Evolutionary conservation across 2,113 vertebrate genomes (phyloP).

Genomic region (Urocolius indicus): DNA sequence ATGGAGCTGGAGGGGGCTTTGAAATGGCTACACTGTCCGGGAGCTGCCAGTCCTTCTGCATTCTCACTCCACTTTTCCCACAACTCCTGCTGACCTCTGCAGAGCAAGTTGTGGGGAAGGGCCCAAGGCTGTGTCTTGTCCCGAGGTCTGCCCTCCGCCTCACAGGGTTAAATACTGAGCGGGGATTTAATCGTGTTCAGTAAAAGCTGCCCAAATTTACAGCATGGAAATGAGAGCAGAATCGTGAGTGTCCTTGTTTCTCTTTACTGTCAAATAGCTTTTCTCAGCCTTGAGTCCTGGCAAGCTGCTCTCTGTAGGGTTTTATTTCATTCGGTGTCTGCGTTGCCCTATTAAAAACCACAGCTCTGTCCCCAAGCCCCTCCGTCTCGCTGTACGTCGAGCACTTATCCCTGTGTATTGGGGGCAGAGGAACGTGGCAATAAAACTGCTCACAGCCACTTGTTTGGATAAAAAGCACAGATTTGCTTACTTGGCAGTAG

Average conservation of each 20-base stretch:
- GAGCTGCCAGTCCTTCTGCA: background rate
- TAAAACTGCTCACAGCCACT: conserved; percentile 44
- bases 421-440: conserved; percentile 38
- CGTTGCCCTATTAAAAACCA: conserved; percentile 51
- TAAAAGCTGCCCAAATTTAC: conserved; percentile 39
- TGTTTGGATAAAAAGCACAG: conserved; percentile 41
- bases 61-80: background rate
- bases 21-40: background rate
- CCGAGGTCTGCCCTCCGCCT: background rate
- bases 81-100: background rate
- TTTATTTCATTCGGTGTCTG: conserved; percentile 64
- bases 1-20: background rate
- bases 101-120: background rate
- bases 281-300: conserved; percentile 16
- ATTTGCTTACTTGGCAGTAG: conserved; percentile 50
- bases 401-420: conserved; percentile 37
- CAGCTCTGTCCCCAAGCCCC: background rate
- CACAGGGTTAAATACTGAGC: background rate
- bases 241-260: conserved; percentile 35
- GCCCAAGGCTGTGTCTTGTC: background rate
- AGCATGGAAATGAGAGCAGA: conserved; percentile 51
- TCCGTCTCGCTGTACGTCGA: conserved; percentile 6
- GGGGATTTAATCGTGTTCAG: background rate
- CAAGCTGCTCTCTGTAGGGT: conserved; percentile 45
- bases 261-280: conserved; percentile 23